Evolutionary conservation across 2,888 invertebrate species (phyloP).

Genomic region (Lasiommata megera): DNA sequence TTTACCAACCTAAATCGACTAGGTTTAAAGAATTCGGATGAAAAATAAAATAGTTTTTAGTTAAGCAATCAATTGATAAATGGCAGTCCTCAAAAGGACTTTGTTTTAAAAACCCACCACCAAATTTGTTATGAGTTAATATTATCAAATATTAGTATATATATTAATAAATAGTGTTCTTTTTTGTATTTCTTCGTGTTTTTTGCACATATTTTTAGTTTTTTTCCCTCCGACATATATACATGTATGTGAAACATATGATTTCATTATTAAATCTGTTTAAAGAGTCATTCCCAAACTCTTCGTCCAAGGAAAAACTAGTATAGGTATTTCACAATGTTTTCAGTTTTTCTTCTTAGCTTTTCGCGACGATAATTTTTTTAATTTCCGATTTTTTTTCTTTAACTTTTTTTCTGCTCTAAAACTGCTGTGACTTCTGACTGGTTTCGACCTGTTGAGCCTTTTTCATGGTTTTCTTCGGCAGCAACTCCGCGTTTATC

Average conservation of each 20-base stretch:
- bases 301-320: too few species aligned
- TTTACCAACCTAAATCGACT: too few species aligned
- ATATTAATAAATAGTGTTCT: not conserved
- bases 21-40: too few species aligned
- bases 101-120: conserved; percentile 31
- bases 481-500: conserved; percentile 52
- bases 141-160: conserved; percentile 19
- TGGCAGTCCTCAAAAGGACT: conserved; percentile 51
- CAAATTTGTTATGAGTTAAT: not conserved
- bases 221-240: too few species aligned
- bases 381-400: not conserved
- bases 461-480: conserved; percentile 53
- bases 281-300: too few species aligned
- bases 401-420: not conserved
- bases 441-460: conserved; percentile 7
- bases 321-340: not conserved
- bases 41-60: too few species aligned
- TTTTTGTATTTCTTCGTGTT: not conserved
- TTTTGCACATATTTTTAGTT: too few species aligned
- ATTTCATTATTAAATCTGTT: too few species aligned
- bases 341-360: conserved; percentile 55
- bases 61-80: not conserved
- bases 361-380: conserved; percentile 82
- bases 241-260: too few species aligned
- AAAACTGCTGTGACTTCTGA: not conserved